Percentiles rank a stretch among this genome's conserved stretches.
phyloP scores from a whole-genome alignment of 2,888 invertebrate genomes.

The Ernsta delagoae region DNA sequence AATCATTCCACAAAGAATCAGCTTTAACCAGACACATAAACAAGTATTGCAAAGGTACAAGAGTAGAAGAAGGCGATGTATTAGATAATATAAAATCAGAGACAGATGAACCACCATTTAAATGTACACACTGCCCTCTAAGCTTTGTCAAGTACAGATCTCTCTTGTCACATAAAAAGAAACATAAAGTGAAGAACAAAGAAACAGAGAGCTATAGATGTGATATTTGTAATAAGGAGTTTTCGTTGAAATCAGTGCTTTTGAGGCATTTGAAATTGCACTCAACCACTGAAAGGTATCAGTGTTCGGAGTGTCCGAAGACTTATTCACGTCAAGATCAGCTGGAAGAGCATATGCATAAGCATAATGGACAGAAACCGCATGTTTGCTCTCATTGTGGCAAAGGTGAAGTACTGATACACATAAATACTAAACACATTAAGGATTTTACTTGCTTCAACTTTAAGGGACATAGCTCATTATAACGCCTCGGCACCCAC shows the following conservation, averaged over 20 bases:
- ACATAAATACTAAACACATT: too few species aligned
- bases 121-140: slow-evolving; percentile 82
- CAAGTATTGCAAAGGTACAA: slow-evolving; percentile 50
- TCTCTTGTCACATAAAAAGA: slow-evolving; percentile 68
- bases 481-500: too few species aligned
- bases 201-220: slow-evolving; percentile 66
- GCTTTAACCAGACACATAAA: slow-evolving; percentile 63
- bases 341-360: slow-evolving; percentile 83
- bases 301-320: slow-evolving; percentile 84
- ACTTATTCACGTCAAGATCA: slow-evolving; percentile 84
- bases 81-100: slow-evolving; percentile 47
- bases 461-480: too few species aligned
- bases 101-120: slow-evolving; percentile 52
- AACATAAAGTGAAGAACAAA: slow-evolving; percentile 61
- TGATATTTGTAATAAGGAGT: slow-evolving; percentile 76
- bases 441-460: too few species aligned
- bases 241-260: slow-evolving; percentile 65
- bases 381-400: slow-evolving; percentile 84
- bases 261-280: slow-evolving; percentile 83
- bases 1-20: slow-evolving; percentile 56
- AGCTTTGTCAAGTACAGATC: slow-evolving; percentile 80
- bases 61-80: background rate
- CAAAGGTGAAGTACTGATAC: slow-evolving; percentile 69
- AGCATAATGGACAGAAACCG: slow-evolving; percentile 83
- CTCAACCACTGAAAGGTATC: slow-evolving; percentile 74